Percentiles rank a stretch among this genome's conserved stretches.
phyloP scores from a whole-genome alignment of 2,888 invertebrate species.

The Melieria crassipennis region DNA sequence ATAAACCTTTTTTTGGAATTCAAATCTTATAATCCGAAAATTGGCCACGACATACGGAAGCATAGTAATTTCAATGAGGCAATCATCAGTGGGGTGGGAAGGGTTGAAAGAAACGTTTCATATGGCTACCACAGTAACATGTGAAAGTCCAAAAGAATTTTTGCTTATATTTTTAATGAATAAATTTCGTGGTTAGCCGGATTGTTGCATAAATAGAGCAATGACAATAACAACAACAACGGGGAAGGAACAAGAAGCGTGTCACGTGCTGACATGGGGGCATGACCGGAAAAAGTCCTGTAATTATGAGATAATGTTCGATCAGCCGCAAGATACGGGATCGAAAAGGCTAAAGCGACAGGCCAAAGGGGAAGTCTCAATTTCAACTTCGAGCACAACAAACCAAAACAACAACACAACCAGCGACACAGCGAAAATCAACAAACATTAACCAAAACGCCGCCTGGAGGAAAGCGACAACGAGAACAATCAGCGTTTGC shows the following conservation, averaged over 20 bases:
- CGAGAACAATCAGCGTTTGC: too few relatives aligned
- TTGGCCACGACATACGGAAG: conserved; percentile 37
- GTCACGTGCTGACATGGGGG: background rate
- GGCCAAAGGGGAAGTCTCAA: too few relatives aligned
- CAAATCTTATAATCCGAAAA: conserved; percentile 40
- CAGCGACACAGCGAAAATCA: too few relatives aligned
- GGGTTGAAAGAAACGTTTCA: background rate
- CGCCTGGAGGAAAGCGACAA: too few relatives aligned
- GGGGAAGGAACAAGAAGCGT: conserved; percentile 44
- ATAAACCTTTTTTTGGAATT: conserved; percentile 16
- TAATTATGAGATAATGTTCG: conserved; percentile 61
- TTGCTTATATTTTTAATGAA: conserved; percentile 49
- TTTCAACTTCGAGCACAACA: too few relatives aligned
- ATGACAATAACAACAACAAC: conserved; percentile 25
- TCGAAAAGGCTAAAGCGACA: too few relatives aligned
- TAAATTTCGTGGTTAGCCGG: conserved; percentile 59
- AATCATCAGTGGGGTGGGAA: background rate
- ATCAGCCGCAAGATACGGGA: conserved; percentile 42
- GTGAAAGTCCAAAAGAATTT: conserved; percentile 7
- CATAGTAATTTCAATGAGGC: conserved; percentile 26
- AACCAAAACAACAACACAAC: too few relatives aligned
- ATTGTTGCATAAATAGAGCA: conserved; percentile 56
- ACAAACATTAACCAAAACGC: too few relatives aligned
- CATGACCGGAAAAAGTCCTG: conserved; percentile 44
- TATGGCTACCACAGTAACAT: too few relatives aligned